phyloP scores from a whole-genome alignment of 2,888 invertebrate genomes.

The Meganola albula region DNA sequence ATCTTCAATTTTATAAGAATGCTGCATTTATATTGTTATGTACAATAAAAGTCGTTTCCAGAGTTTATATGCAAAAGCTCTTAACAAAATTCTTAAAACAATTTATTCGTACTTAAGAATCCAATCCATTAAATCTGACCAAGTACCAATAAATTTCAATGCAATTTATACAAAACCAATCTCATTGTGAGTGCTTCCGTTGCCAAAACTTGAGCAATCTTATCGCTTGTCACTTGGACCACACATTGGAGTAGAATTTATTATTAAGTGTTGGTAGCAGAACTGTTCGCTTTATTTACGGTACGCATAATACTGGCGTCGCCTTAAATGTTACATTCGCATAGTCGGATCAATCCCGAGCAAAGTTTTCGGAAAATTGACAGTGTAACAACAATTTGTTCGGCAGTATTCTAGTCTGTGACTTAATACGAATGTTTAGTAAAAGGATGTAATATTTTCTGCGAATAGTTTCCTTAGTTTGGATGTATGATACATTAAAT shows the following conservation, averaged over 20 bases:
- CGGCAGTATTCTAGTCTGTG: slow-evolving; percentile 8
- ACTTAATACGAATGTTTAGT: slow-evolving; percentile 10
- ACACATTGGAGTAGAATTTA: slow-evolving; percentile 25
- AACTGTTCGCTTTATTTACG: slow-evolving; percentile 31
- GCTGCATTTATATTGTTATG: neutral
- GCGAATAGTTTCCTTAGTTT: neutral
- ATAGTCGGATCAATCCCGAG: slow-evolving; percentile 23
- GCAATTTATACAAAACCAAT: neutral
- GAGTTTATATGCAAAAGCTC: no score
- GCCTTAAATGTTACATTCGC: slow-evolving; percentile 33
- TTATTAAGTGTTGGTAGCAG: slow-evolving; percentile 37
- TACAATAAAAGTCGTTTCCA: neutral
- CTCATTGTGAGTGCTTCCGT: neutral
- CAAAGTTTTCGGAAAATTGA: slow-evolving; percentile 16
- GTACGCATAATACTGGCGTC: slow-evolving; percentile 28
- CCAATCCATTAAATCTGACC: neutral
- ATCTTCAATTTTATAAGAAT: neutral
- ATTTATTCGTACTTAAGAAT: neutral
- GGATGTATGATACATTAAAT: neutral
- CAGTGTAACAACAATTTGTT: slow-evolving; percentile 9
- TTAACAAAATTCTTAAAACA: neutral
- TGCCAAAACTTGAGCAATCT: neutral
- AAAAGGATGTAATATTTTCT: neutral
- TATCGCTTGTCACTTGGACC: slow-evolving; percentile 7
- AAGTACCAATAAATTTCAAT: neutral